Base-by-base conservation (phyloP, 2,113 vertebrate genomes). In the Polyodon spathula region DNA sequence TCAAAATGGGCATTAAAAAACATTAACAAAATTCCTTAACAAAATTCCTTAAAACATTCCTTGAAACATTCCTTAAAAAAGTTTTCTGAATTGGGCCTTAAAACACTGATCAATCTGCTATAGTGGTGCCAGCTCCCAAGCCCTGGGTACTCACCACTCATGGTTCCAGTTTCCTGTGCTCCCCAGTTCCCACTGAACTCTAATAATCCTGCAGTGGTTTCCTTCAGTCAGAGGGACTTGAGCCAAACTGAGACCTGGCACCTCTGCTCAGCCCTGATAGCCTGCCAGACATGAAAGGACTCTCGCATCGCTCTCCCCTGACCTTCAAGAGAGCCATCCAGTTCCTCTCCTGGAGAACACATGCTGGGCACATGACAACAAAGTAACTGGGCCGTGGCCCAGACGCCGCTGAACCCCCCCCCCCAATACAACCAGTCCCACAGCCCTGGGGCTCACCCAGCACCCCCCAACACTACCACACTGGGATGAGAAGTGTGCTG, bases 81-180 rank as follows among this genome's bases (percentile, higher is more conserved):
- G n/a, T n/a, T n/a, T n/a, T n/a, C n/a, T n/a, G n/a, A n/a, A n/a
- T n/a, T n/a, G n/a, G n/a, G n/a, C n/a, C n/a, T n/a, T n/a, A n/a
- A n/a, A n/a, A n/a, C n/a, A n/a, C n/a, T n/a, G n/a, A n/a, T n/a
- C n/a, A n/a, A n/a, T n/a, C 0, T 15, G 10, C 16, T 54, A 17
- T 42, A 65, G 11, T 14, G 4, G 11, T 11, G 4, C 46, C 11
- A 50, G 11, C 10, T 14, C 46, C 11, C 11, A 14, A 50, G 46
- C 5, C 46, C 1, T 14, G 7, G 11, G 71, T 15, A 87, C 85
- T 87, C 76, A 87, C 84, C 81, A 61, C 81, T 85, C 84, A 86
- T 86, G 76, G 42, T 76, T 67, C 59, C 27, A 44, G 11, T 7
- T 7, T 50, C 46, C 46, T 50, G 4, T 10, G n/a, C 11, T 12